Base-by-base conservation (phyloP, 2,888 invertebrate species). In the Platerodrilus igneus region DNA sequence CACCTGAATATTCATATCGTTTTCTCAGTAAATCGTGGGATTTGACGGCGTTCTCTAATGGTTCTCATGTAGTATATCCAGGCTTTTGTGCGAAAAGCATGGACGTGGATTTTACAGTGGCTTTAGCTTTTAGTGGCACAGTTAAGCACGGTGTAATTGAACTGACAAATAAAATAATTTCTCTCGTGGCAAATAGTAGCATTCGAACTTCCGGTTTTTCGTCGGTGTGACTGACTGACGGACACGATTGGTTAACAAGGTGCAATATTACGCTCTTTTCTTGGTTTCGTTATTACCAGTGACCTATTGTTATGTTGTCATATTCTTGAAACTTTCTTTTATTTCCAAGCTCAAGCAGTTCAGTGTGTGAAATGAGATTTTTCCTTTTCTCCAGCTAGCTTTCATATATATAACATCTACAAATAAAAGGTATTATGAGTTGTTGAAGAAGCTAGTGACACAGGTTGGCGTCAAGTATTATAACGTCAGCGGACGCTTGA, bases 311-410 rank as follows among this genome's bases (percentile, higher is more conserved):
- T 52, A 48, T 54, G 55, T 56, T 56, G 58, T 63, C 63, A 63
- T 60, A 60, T 61, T 61, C 61, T 60, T 56, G 60, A 60, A 64
- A 59, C 57, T 58, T 51, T 63, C 63, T 59, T 64, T 64, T 62
- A 63, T 64, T 60, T 60, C 51, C 53, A 60, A 55, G 61, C 59
- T 51, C 53, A 60, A 55, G 61, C 59, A 60, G 62, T 53, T 58
- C 49, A 51, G 51, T 53, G 54, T 55, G 51, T 56, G 57, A 63
- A 63, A 64, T 63, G 64, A 64, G 63, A 62, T 62, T 63, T 62
- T 55, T 64, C 59, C 59, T 59, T 59, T 64, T 63, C 60, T 62
- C 57, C 62, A 47, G 51, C 58, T 60, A 63, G 63, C 61, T 59
- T 61, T 61, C 57, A 53, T 59, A n/a, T n/a, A n/a, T n/a, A 63